Evolutionary conservation across 2,888 invertebrate species (phyloP), one percentile per base, ranked within the genome.

Genomic region (Catocala fraxini): DNA sequence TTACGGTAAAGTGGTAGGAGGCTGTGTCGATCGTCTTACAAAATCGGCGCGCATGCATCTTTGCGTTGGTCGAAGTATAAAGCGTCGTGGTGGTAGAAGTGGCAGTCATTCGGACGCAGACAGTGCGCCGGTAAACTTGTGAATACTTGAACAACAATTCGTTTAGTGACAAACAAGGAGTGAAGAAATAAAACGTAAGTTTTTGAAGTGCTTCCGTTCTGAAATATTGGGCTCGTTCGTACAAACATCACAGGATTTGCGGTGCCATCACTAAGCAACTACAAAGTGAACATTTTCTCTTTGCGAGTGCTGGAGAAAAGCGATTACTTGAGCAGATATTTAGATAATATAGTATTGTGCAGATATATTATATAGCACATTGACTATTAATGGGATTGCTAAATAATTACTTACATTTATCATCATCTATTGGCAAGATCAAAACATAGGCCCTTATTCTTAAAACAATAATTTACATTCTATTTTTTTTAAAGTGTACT

Each of bases 21-120:
- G 78, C 84, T 82, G 84, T 79, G 84, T 82, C 82, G 82, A 84
- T 80, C 84, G 89, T 92, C 94, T 93, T 94, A 92, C 94, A 93
- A 94, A 94, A 94, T 91, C 93, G 77, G 79, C 73, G 83, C 72
- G 89, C 89, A 82, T 89, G 87, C 92, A 88, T 91, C 93, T 93
- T 93, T 92, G 84, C 83, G 82, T 85, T 86, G 90, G 89, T 91
- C 88, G 89, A 93, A 89, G 90, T 94, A 94, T 94, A 94, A 94
- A 93, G 89, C 88, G 85, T 82, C 77, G 90, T 79, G 80, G 89
- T 86, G 85, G 91, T 89, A 83, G 89, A 85, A 84, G 84, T 87
- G 82, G 86, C 83, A 89, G 89, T 84, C 94, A 94, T 93, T 94
- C 93, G 87, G 84, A 89, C 89, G 87, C 91, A 89, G 89, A 88